Evolutionary conservation across 2,113 vertebrate species (phyloP).

Genomic region (Empidonax traillii): DNA sequence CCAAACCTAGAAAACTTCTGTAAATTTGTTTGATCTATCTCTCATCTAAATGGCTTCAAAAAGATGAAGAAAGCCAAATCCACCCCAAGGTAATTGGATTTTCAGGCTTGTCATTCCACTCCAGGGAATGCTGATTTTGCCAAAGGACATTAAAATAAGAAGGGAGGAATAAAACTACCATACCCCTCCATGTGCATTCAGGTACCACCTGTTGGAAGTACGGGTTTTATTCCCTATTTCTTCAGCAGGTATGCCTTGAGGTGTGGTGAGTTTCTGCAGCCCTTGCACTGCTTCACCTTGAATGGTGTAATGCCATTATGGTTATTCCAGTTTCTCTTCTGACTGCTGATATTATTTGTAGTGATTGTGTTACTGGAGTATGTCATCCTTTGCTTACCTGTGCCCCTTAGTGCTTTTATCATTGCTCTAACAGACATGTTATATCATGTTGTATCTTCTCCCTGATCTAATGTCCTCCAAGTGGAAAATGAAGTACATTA

Average conservation of each 20-base stretch:
- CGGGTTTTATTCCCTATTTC: neutral
- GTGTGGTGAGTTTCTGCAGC: neutral
- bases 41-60: neutral
- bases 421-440: neutral
- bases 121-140: neutral
- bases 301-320: neutral
- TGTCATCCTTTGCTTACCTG: neutral
- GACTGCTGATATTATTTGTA: neutral
- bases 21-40: neutral
- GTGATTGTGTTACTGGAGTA: neutral
- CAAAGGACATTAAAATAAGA: neutral
- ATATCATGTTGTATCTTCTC: neutral
- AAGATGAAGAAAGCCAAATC: neutral
- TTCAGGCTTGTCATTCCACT: neutral
- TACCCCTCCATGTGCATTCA: neutral
- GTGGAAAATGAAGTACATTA: neutral
- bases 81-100: neutral
- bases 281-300: neutral
- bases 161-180: neutral
- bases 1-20: neutral
- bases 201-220: neutral
- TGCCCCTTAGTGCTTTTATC: neutral
- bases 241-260: neutral
- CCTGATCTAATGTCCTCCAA: accelerated
- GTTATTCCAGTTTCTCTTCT: neutral